Base-by-base conservation (phyloP, 2,888 invertebrate genomes). In the Automeris io region DNA sequence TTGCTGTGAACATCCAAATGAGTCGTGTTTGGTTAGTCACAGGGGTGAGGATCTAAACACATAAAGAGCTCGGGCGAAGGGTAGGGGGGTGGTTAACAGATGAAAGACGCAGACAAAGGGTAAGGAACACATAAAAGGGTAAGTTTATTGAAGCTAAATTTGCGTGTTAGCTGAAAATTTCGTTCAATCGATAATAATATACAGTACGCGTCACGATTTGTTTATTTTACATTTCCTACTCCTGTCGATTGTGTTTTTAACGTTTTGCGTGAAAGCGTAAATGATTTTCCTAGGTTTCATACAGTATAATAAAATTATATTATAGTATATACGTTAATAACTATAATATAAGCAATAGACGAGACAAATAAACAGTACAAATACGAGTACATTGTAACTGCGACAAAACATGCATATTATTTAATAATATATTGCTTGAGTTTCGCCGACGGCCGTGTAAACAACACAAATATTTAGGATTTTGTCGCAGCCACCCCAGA, bases 31-130 rank as follows among this genome's bases (percentile, higher is more conserved):
- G 80, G 80, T 83, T 83, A 80, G 83, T 80, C 70, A 82, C 73
- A 76, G 70, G 75, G 85, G 77, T 78, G 66, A 82, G 85, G 86
- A 85, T 83, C 80, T 85, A 82, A 81, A 86, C 86, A 86, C 85
- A 86, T 85, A 86, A 73, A 83, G 85, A 83, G 81, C 75, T 78
- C 56, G 83, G 86, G 85, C 74, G 75, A 73, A 74, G 82, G 85
- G 80, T 74, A 76, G 78, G 80, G 83, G 82, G 75, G 75, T 81
- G 83, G 87, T 86, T 89, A 86, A 90, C 91, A 91, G 91, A 91
- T 92, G 92, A 89, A 83, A 91, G 92, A 93, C 92, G 92, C 90
- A 92, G 92, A 92, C 92, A 92, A 90, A 89, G 90, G 90, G 91
- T 89, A 85, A 79, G 86, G 86, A 86, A 78, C 80, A 91, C 89